Conservation (phyloP, 2,888 invertebrate species). For the Cloeon dipterum region DNA sequence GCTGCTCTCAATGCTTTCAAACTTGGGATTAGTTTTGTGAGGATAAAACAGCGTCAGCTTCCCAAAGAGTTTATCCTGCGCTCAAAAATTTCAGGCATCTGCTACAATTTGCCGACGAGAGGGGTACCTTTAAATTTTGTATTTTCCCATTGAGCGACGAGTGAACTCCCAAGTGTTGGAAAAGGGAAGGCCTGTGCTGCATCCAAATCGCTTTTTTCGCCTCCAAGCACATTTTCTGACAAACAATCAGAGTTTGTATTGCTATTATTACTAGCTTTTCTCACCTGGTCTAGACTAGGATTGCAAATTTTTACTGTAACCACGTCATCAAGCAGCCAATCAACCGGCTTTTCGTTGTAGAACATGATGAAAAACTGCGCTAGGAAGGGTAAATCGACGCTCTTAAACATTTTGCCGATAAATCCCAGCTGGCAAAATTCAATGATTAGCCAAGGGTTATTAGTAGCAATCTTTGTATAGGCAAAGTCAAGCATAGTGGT, state of each 20-base stretch:
- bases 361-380: constrained; percentile 88
- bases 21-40: constrained; percentile 47
- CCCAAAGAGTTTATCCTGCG: constrained; percentile 71
- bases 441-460: constrained; percentile 68
- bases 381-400: constrained; percentile 61
- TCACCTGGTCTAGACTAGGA: constrained; percentile 46
- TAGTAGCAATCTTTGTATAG: constrained; percentile 44
- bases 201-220: constrained; percentile 58
- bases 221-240: constrained; percentile 59
- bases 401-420: constrained; percentile 79
- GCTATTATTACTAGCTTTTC: too few species aligned
- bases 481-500: constrained; percentile 67
- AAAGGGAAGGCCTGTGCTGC: constrained; percentile 72
- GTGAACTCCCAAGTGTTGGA: constrained; percentile 86
- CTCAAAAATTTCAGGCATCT: too few species aligned
- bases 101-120: not conserved
- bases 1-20: constrained; percentile 38
- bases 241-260: too few species aligned
- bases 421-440: constrained; percentile 89
- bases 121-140: constrained; percentile 65
- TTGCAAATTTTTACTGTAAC: constrained; percentile 76
- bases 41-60: constrained; percentile 55
- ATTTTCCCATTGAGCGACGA: constrained; percentile 91
- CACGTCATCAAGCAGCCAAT: constrained; percentile 83
- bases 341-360: constrained; percentile 85